Base-by-base conservation (phyloP, 1,140 invertebrate species). In the Anadara kagoshimensis region DNA sequence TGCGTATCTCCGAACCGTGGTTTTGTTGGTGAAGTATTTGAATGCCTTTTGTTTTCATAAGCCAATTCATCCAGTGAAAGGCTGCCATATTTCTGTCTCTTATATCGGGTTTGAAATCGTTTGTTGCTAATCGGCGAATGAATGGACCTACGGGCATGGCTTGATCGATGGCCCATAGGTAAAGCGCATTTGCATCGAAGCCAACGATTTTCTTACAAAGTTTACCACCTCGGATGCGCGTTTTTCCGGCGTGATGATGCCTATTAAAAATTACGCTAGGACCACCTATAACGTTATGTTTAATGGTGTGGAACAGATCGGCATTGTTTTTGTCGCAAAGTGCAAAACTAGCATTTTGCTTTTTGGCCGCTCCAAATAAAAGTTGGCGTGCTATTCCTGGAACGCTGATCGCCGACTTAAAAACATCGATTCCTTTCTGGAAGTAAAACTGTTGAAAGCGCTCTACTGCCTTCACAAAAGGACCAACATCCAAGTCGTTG, bases 61-160 rank as follows among this genome's bases (percentile, higher is more conserved):
- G 2, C 1, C 10, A 10, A 51, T 51, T 10, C 49, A 51, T 4
- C 49, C 49, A 51, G 4, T 51, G 2, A 22, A 51, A 51, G 10
- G n/a, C n/a, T n/a, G 16, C 20, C 20, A 18, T 51, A 10, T 10
- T 2, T 51, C 20, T 51, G 20, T 51, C 49, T 4, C 49, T 1
- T 22, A 51, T 22, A 2, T 51, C 49, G 1, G 49, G 49, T 22
- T 10, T 2, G 10, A 51, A 51, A 18, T 22, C 2, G 16, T 51
- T 22, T 22, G n/a, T 51, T 22, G 16, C 10, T 51, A 4, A 4
- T 51, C 49, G 49, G 1, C 2, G 4, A 18, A 51, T 22, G 16
- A 4, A 18, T 5, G 65, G 51, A 22, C 73, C 74, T 11, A 68
- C 62, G 11, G 73, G 78, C 73, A 76, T 76, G 26, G 29, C 5